Evolutionary conservation across 2,113 vertebrate genomes (phyloP).

Genomic region (Tretioscincus oriximinensis): DNA sequence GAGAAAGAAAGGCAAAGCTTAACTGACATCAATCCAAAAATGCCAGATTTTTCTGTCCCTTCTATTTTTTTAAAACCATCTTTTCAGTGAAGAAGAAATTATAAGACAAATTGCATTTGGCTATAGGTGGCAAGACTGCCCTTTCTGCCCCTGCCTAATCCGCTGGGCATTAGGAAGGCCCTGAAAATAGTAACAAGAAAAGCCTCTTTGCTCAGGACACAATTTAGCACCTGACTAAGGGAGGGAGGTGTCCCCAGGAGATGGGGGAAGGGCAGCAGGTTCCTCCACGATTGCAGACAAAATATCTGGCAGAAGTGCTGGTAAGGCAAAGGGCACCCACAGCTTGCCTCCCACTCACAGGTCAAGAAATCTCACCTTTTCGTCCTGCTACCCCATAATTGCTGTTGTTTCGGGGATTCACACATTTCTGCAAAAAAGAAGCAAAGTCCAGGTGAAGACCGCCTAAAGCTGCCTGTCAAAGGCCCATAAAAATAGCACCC

Average conservation of each 20-base stretch:
- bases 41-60: too few species aligned
- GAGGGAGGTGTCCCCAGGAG: not conserved
- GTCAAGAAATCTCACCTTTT: conserved; percentile 46
- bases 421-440: conserved; percentile 43
- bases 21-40: not conserved
- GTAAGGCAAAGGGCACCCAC: not conserved
- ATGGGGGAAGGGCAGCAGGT: too few species aligned
- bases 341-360: too few species aligned
- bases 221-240: not conserved
- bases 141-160: not conserved
- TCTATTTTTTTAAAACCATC: not conserved
- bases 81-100: not conserved
- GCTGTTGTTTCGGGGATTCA: conserved; percentile 59
- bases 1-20: too few species aligned
- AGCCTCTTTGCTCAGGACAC: conserved; percentile 40
- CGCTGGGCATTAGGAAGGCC: not conserved
- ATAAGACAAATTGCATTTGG: not conserved
- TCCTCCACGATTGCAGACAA: too few species aligned
- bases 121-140: not conserved
- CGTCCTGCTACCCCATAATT: conserved; percentile 45
- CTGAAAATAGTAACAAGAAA: conserved; percentile 35
- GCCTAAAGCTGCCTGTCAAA: not conserved
- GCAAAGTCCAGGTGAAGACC: not conserved
- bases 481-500: not conserved
- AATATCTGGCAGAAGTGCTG: not conserved